Evolutionary conservation across 1,140 invertebrate genomes (phyloP).

Genomic region (Paraescarpia echinospica): DNA sequence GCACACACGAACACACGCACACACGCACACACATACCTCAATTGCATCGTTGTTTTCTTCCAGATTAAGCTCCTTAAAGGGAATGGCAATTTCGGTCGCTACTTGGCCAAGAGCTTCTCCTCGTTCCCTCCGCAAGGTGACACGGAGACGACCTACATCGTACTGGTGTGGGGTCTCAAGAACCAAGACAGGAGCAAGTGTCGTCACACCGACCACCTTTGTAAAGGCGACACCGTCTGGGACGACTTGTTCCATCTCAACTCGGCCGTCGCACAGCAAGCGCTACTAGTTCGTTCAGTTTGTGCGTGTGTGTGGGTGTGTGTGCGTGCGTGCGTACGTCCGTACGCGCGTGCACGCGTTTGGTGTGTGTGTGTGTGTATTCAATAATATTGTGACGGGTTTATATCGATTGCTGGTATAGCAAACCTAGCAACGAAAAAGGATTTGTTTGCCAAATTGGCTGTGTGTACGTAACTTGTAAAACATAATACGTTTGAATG

Average conservation of each 20-base stretch:
- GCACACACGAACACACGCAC: background rate
- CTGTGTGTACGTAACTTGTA: too few relatives aligned
- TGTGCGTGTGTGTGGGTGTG: background rate
- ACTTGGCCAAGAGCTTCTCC: slow-evolving; percentile 4
- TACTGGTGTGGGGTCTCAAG: slow-evolving; percentile 39
- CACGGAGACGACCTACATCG: slow-evolving; percentile 20
- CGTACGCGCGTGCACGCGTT: background rate
- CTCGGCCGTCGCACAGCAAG: slow-evolving; percentile 32
- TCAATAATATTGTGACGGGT: too few relatives aligned
- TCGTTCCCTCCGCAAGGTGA: slow-evolving; percentile 16
- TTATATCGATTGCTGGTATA: too few relatives aligned
- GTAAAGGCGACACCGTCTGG: slow-evolving; percentile 29
- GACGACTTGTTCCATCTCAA: slow-evolving; percentile 39
- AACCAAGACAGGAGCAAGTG: slow-evolving; percentile 36
- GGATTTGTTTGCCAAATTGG: too few relatives aligned
- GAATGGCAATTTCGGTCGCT: slow-evolving; percentile 27
- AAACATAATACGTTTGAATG: too few relatives aligned
- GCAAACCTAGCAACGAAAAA: too few relatives aligned
- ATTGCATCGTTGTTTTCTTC: background rate
- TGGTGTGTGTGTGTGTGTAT: too few relatives aligned
- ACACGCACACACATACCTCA: background rate
- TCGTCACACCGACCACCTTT: slow-evolving; percentile 33
- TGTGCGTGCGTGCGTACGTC: background rate
- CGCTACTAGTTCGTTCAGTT: slow-evolving; percentile 31
- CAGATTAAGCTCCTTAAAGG: slow-evolving; percentile 28